A percentile compares a stretch with the other conserved stretches of the same genome.
phyloP scores from a whole-genome alignment of 2,113 vertebrate species.

The Tursiops truncatus region DNA sequence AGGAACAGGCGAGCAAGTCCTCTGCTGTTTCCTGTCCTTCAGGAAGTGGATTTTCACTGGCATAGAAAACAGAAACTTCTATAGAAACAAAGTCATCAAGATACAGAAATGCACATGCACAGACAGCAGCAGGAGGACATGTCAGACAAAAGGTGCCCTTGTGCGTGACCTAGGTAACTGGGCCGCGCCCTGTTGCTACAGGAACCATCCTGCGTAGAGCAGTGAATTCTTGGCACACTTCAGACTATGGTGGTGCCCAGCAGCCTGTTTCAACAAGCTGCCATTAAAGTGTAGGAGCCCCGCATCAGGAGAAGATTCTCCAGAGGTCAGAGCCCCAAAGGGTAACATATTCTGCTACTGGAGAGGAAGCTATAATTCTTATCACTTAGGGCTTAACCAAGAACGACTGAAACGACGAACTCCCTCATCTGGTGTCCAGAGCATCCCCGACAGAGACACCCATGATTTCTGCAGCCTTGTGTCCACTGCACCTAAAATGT shows the following conservation, averaged over 20 bases:
- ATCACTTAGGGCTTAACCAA: background rate
- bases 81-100: background rate
- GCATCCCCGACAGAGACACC: accelerated
- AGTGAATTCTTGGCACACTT: background rate
- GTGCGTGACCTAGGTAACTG: accelerated
- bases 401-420: accelerated
- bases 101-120: background rate
- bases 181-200: accelerated
- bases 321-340: background rate
- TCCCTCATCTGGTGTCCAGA: no score
- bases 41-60: background rate
- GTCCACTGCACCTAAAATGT: accelerated
- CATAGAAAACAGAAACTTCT: background rate
- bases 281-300: background rate
- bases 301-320: background rate
- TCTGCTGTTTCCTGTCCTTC: background rate
- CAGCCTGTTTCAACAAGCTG: no score
- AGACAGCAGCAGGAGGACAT: accelerated
- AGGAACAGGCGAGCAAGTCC: background rate
- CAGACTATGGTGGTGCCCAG: background rate
- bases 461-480: accelerated
- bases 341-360: background rate
- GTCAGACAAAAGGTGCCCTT: background rate
- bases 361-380: background rate
- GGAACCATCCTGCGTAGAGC: accelerated